Conservation (phyloP, 2,113 vertebrate genomes). For the Poecile atricapillus region DNA sequence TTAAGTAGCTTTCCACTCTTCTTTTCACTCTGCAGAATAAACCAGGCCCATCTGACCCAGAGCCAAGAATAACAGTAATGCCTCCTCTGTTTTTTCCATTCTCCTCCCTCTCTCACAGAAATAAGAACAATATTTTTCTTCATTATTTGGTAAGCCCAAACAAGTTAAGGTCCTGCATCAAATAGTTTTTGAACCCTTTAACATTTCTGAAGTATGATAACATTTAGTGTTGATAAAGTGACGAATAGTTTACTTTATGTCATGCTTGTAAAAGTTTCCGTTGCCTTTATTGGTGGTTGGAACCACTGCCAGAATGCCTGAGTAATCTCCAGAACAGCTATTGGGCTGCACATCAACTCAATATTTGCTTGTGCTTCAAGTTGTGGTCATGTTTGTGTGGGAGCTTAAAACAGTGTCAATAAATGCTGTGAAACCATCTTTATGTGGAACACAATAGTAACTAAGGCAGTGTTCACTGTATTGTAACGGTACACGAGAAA, state of each 20-base stretch:
- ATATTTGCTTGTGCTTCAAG: constrained; percentile 3
- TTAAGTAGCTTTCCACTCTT: constrained; percentile 9
- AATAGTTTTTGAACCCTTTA: neutral
- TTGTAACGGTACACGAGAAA: neutral
- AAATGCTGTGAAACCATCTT: neutral
- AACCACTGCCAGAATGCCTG: neutral
- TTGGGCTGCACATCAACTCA: neutral
- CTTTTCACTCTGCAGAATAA: neutral
- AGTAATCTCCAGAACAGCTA: neutral
- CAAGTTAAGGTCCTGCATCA: neutral
- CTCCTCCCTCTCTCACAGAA: neutral
- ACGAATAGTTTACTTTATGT: neutral
- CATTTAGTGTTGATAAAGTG: neutral
- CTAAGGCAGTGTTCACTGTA: neutral
- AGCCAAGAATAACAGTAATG: neutral
- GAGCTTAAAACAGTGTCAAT: neutral
- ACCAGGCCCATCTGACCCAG: neutral
- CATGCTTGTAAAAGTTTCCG: neutral
- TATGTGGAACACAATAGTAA: neutral
- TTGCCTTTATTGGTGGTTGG: neutral
- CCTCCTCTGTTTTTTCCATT: neutral
- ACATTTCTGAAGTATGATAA: neutral
- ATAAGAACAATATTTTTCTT: neutral
- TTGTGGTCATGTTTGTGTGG: neutral
- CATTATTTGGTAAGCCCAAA: neutral